A percentile compares a stretch with the other conserved stretches of the same genome.
phyloP scores from a whole-genome alignment of 1,140 invertebrate genomes.

The Papilio machaon region DNA sequence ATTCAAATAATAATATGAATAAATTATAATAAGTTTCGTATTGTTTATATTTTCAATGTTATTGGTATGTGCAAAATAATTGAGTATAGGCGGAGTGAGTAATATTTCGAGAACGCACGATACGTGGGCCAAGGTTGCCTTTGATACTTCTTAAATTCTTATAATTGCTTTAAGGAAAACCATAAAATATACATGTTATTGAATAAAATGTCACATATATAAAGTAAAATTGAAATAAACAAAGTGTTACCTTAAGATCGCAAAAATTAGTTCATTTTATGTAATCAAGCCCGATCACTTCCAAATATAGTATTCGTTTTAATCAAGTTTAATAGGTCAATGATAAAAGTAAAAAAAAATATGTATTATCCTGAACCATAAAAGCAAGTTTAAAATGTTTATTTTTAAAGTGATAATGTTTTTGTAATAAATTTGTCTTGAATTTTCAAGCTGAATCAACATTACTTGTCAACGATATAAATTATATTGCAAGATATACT shows the following conservation, averaged over 20 bases:
- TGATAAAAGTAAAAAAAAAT: not conserved
- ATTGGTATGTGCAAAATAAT: slow-evolving; percentile 21
- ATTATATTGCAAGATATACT: not conserved
- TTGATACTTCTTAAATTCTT: slow-evolving; percentile 6
- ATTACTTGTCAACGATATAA: not conserved
- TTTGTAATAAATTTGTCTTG: not conserved
- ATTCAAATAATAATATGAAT: not conserved
- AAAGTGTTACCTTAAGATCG: not conserved
- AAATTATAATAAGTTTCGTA: not conserved
- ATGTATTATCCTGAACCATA: not conserved
- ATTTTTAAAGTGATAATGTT: not conserved
- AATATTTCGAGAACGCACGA: slow-evolving; percentile 1
- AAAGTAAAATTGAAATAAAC: not conserved
- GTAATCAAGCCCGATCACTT: not conserved
- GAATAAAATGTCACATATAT: not conserved
- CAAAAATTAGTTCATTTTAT: not conserved
- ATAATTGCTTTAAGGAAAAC: slow-evolving; percentile 3
- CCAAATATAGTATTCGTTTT: not conserved
- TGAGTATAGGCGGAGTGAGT: slow-evolving; percentile 13
- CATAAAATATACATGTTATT: not conserved
- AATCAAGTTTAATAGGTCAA: slow-evolving; percentile 8
- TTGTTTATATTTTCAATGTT: slow-evolving; percentile 9
- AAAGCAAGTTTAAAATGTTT: not conserved
- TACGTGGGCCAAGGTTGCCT: not conserved
- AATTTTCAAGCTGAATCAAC: slow-evolving; percentile 2